Percentiles rank a stretch among this genome's conserved stretches.
phyloP scores from a whole-genome alignment of 2,888 invertebrate species.

The Merodon equestris region DNA sequence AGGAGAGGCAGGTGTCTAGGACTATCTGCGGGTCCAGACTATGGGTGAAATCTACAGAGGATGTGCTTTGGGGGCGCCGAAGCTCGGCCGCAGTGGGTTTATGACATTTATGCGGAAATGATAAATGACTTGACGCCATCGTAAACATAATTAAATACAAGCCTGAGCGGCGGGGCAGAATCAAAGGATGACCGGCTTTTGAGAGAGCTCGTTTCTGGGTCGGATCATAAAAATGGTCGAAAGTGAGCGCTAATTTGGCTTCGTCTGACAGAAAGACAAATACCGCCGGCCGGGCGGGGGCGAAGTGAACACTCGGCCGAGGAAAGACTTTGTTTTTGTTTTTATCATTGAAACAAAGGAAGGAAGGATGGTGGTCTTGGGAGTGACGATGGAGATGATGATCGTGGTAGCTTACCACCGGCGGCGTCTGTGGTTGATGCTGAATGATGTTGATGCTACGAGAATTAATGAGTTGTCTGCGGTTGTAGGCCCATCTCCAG shows the following conservation, averaged over 20 bases:
- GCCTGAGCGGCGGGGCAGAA: background rate
- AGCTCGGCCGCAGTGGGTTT: slow-evolving; percentile 24
- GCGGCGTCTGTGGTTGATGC: slow-evolving; percentile 19
- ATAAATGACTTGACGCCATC: slow-evolving; percentile 63
- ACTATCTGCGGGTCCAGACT: slow-evolving; percentile 5
- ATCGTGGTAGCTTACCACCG: slow-evolving; percentile 38
- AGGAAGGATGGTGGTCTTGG: slow-evolving; percentile 36
- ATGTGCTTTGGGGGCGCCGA: slow-evolving; percentile 37
- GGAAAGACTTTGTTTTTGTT: slow-evolving; percentile 21
- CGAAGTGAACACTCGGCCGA: slow-evolving; percentile 19
- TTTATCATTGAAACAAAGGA: slow-evolving; percentile 31
- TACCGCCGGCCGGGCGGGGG: background rate
- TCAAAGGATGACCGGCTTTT: slow-evolving; percentile 30
- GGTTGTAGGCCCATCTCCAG: slow-evolving; percentile 50
- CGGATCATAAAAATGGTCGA: slow-evolving; percentile 33
- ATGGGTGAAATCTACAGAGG: background rate
- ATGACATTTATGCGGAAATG: slow-evolving; percentile 64
- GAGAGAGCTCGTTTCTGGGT: background rate
- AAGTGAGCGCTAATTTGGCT: slow-evolving; percentile 56
- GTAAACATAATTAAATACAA: slow-evolving; percentile 51
- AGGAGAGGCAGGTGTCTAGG: slow-evolving; percentile 15
- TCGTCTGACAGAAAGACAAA: slow-evolving; percentile 22
- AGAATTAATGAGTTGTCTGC: slow-evolving; percentile 64
- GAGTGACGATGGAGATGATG: background rate
- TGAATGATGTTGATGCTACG: slow-evolving; percentile 32